Evolutionary conservation across 2,797 vertebrate species (phyloP).

Genomic region (Sebastes melanostomus): DNA sequence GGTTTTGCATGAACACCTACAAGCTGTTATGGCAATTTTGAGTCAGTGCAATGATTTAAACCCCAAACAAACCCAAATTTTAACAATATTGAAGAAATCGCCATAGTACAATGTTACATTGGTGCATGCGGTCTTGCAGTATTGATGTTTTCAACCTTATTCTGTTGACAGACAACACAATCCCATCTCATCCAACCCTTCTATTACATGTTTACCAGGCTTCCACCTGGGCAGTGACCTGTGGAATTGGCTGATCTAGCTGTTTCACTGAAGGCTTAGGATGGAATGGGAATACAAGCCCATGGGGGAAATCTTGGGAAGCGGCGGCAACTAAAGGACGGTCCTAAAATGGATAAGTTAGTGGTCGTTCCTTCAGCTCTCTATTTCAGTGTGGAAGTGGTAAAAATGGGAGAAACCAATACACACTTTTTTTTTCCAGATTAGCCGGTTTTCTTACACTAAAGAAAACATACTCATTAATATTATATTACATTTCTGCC

Average conservation of each 20-base stretch:
- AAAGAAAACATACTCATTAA: too few species aligned
- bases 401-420: background rate
- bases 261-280: background rate
- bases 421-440: background rate
- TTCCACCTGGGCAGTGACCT: constrained; percentile 50
- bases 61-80: background rate
- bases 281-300: constrained; percentile 24
- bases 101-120: background rate
- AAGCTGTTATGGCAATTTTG: background rate
- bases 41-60: background rate
- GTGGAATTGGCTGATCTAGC: constrained; percentile 45
- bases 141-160: background rate
- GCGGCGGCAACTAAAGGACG: background rate
- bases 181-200: constrained; percentile 22
- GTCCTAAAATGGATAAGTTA: background rate
- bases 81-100: background rate
- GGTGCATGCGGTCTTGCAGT: background rate
- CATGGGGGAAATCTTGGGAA: constrained; percentile 19
- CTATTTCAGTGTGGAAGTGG: background rate
- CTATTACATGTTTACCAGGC: constrained; percentile 35
- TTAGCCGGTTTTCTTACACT: too few species aligned
- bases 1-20: background rate
- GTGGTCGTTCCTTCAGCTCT: background rate
- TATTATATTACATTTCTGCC: too few species aligned
- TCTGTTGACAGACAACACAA: constrained; percentile 40